A percentile compares a stretch with the other conserved stretches of the same genome.
Conservation (phyloP, 2,113 vertebrate species). For the Leptobrachium leishanense region DNA sequence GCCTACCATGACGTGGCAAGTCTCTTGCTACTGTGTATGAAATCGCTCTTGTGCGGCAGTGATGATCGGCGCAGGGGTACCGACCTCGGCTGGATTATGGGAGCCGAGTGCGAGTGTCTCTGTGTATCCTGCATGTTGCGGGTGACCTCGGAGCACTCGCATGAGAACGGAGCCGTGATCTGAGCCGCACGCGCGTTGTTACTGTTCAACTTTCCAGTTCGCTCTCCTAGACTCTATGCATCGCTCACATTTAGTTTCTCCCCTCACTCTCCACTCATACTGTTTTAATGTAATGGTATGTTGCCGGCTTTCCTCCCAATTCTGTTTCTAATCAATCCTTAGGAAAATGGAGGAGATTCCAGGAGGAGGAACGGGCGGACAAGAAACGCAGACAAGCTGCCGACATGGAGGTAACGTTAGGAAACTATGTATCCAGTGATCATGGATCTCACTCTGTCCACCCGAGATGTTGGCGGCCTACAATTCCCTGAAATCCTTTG, state of each 20-base stretch:
- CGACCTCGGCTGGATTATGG: slow-evolving; percentile 65
- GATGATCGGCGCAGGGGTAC: slow-evolving; percentile 67
- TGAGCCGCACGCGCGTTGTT: slow-evolving; percentile 49
- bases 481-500: too few relatives aligned
- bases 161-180: slow-evolving; percentile 54
- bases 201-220: too few relatives aligned
- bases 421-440: too few relatives aligned
- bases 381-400: not conserved
- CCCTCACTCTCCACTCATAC: too few relatives aligned
- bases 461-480: too few relatives aligned
- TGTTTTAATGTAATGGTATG: too few relatives aligned
- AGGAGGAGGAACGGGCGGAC: not conserved
- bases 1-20: too few relatives aligned
- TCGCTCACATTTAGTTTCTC: too few relatives aligned
- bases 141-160: slow-evolving; percentile 32
- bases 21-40: too few relatives aligned
- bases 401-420: not conserved
- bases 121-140: slow-evolving; percentile 51
- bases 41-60: slow-evolving; percentile 33
- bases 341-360: not conserved
- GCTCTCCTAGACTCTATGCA: too few relatives aligned
- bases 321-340: not conserved
- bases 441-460: too few relatives aligned
- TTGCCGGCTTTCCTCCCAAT: not conserved
- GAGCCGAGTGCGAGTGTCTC: slow-evolving; percentile 62